Evolutionary conservation across 2,113 vertebrate species (phyloP).

Genomic region (Microcebus lehilahytsara): DNA sequence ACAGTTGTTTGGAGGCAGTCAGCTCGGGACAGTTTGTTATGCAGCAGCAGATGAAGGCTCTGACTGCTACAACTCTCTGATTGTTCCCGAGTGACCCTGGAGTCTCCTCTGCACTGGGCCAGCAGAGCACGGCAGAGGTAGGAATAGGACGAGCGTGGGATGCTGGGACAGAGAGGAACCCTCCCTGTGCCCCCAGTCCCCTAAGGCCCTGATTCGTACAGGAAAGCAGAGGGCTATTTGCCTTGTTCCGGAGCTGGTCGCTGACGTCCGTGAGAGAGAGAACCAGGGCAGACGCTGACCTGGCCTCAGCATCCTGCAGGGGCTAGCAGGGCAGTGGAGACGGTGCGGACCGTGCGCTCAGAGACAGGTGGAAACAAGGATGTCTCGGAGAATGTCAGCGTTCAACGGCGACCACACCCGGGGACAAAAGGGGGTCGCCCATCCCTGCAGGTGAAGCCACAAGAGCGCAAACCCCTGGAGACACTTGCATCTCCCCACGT

Average conservation of each 20-base stretch:
- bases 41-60: neutral
- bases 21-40: neutral
- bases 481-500: neutral
- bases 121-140: fast-evolving
- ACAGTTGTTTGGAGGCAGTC: neutral
- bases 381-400: neutral
- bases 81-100: neutral
- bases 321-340: fast-evolving
- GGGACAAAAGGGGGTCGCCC: fast-evolving
- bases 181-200: too few relatives aligned
- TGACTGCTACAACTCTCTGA: neutral
- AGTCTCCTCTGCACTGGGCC: neutral
- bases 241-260: too few relatives aligned
- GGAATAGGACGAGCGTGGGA: neutral
- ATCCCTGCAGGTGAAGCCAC: too few relatives aligned
- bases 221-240: too few relatives aligned
- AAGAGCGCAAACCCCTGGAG: neutral
- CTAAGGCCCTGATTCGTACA: too few relatives aligned
- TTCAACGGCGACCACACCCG: fast-evolving
- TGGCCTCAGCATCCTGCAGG: neutral
- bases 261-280: neutral
- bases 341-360: fast-evolving
- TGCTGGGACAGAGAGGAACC: neutral
- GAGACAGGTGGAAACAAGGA: neutral
- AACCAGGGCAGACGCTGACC: neutral